Evolutionary conservation across 2,888 invertebrate genomes (phyloP).

Genomic region (Anoncus sp.): DNA sequence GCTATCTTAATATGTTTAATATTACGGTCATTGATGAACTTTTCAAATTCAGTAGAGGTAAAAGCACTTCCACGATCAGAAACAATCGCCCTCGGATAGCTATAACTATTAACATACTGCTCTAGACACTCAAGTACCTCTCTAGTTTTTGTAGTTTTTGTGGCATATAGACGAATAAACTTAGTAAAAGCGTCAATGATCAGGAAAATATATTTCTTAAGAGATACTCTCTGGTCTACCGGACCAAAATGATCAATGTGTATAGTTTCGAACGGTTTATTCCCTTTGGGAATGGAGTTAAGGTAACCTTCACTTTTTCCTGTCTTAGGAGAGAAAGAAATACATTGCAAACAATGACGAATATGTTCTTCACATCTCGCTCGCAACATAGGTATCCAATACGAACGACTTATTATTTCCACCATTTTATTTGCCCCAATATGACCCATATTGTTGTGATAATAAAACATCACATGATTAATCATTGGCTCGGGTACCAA

Average conservation of each 20-base stretch:
- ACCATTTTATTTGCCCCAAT: neutral
- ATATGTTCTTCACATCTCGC: too few relatives aligned
- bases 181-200: constrained; percentile 51
- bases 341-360: too few relatives aligned
- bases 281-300: neutral
- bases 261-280: neutral
- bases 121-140: too few relatives aligned
- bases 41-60: too few relatives aligned
- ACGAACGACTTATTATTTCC: too few relatives aligned
- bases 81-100: constrained; percentile 17
- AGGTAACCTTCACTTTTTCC: neutral
- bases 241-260: constrained; percentile 59
- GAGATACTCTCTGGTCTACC: constrained; percentile 18
- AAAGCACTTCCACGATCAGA: constrained; percentile 38
- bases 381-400: too few relatives aligned
- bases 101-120: constrained; percentile 7
- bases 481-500: too few relatives aligned
- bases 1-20: constrained; percentile 66
- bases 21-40: too few relatives aligned
- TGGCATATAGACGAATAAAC: constrained; percentile 44
- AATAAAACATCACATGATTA: neutral
- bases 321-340: too few relatives aligned
- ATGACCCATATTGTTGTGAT: neutral
- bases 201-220: constrained; percentile 41
- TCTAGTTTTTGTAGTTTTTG: constrained; percentile 17